Evolutionary conservation across 2,113 vertebrate genomes (phyloP), one percentile per base, ranked within the genome.

Genomic region (Pelvicachromis taeniatus): DNA sequence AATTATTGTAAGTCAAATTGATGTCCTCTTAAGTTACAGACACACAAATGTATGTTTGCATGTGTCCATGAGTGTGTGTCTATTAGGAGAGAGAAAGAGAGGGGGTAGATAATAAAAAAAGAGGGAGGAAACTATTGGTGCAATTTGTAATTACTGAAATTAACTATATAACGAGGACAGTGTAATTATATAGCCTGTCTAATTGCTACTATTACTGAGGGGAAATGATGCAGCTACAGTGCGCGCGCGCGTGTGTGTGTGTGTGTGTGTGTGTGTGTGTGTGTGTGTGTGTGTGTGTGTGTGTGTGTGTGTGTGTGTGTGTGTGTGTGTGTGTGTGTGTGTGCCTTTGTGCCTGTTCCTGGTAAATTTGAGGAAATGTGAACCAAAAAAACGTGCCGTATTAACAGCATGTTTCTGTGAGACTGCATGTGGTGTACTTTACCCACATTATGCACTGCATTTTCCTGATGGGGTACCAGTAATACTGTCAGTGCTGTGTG

Each of bases 151-250:
- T 98, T 97, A 97, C 93, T 94, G 92, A 96, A 97, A 97, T 97
- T 97, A 97, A 97, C 96, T 96, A 95, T 93, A 95, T 96, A 95
- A 91, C 88, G 89, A 97, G 97, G 96, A 97, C 95, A 95, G 95
- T 95, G 68, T 96, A 97, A 97, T 97, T 97, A 96, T 95, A 92
- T 94, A 92, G 96, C 92, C 94, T 90, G 93, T 92, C 94, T 97
- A 97, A 97, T 97, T 97, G 96, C 96, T 95, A 96, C 97, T 96
- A 97, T 98, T 97, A 97, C 96, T 91, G 94, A 93, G 91, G 91
- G 93, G 94, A 95, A 96, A 96, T 87, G 92, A 94, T 92, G 95
- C 91, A 91, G 92, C 91, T 91, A 95, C 92, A 91, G 92, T 94
- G 91, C 95, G n/a, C n/a, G n/a, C n/a, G n/a, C n/a, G n/a, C n/a